Conservation (phyloP, 2,888 invertebrate genomes). For the Drosophila setosimentum region DNA sequence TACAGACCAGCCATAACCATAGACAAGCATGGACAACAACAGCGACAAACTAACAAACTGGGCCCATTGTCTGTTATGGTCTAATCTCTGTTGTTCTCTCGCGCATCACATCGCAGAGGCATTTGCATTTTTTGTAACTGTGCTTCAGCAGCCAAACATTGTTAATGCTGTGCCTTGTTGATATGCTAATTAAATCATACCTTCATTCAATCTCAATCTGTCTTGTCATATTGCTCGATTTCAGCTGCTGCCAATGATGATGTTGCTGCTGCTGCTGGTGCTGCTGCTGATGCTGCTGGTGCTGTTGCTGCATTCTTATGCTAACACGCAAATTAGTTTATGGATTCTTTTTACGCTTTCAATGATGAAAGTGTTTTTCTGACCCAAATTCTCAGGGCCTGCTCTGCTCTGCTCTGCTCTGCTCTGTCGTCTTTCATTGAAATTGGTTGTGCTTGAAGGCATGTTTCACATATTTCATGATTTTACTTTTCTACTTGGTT, state of each 20-base stretch:
- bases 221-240: constrained; percentile 67
- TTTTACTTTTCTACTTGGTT: constrained; percentile 64
- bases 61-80: constrained; percentile 54
- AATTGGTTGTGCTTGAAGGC: constrained; percentile 46
- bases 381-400: constrained; percentile 65
- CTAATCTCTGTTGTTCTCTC: constrained; percentile 50
- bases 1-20: constrained; percentile 38
- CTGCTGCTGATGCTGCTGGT: constrained; percentile 29
- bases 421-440: constrained; percentile 40
- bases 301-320: constrained; percentile 62
- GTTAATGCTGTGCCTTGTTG: constrained; percentile 51
- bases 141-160: constrained; percentile 17
- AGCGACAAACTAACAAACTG: constrained; percentile 18
- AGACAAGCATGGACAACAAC: constrained; percentile 21
- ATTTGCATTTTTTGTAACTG: constrained; percentile 73
- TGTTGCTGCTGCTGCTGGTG: not conserved
- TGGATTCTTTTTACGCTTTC: constrained; percentile 44
- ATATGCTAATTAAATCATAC: constrained; percentile 72
- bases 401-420: not conserved
- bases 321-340: constrained; percentile 57
- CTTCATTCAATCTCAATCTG: constrained; percentile 65
- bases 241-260: not conserved
- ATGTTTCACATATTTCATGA: constrained; percentile 81
- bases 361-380: constrained; percentile 79
- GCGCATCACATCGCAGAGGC: not conserved